Conservation (phyloP, 2,888 invertebrate species). For the Heliconius ethilla region DNA sequence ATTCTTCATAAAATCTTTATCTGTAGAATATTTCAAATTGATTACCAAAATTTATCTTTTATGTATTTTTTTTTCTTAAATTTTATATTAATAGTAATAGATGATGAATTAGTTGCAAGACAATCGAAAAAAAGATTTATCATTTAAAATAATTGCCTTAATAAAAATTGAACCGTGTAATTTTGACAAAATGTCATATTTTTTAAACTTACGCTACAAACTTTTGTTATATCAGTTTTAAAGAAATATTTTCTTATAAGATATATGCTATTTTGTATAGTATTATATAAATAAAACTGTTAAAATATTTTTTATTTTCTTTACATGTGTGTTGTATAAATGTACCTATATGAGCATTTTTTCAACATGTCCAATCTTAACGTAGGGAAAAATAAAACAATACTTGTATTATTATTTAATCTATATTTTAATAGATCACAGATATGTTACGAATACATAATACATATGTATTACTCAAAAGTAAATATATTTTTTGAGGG, state of each 20-base stretch:
- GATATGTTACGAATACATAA: not conserved
- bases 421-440: conserved; percentile 2
- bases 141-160: too few species aligned
- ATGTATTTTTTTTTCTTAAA: too few species aligned
- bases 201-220: not conserved
- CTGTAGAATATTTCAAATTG: too few species aligned
- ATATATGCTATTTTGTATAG: not conserved
- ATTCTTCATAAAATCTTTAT: too few species aligned
- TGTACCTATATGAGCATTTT: too few species aligned
- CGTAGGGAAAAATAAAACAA: not conserved
- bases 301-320: not conserved
- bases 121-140: too few species aligned
- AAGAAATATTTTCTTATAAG: not conserved
- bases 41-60: too few species aligned
- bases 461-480: not conserved
- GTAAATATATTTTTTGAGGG: not conserved
- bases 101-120: too few species aligned
- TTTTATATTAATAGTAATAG: too few species aligned
- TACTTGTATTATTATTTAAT: not conserved
- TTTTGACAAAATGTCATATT: too few species aligned
- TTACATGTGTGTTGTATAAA: not conserved
- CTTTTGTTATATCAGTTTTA: not conserved
- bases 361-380: too few species aligned
- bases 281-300: not conserved
- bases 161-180: too few species aligned